A percentile compares a stretch with the other conserved stretches of the same genome.
phyloP scores from a whole-genome alignment of 2,113 vertebrate species.

The Pseudorhombus dupliciocellatus region DNA sequence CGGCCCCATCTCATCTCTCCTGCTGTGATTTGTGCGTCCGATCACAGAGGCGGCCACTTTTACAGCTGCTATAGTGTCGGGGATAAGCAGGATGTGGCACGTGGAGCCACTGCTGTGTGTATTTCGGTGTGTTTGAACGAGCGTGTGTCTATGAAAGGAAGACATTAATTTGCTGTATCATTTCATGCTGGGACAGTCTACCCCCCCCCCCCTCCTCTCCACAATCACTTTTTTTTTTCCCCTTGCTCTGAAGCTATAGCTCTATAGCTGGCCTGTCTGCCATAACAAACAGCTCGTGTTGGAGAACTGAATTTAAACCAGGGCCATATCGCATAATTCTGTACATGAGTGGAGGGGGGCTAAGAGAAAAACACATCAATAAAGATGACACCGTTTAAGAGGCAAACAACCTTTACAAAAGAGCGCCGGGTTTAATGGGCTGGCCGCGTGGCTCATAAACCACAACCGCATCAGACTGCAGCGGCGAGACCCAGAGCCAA shows the following conservation, averaged over 20 bases:
- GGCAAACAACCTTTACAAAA: constrained; percentile 87
- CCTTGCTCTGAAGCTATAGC: constrained; percentile 49
- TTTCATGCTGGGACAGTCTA: constrained; percentile 73
- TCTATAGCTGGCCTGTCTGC: constrained; percentile 65
- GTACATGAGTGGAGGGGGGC: constrained; percentile 56
- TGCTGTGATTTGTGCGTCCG: constrained; percentile 78
- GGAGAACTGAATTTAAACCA: constrained; percentile 82
- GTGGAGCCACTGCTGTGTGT: constrained; percentile 55
- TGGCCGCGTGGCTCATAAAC: constrained; percentile 76
- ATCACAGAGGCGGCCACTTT: constrained; percentile 74
- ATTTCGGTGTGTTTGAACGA: background rate
- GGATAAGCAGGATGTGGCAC: constrained; percentile 75
- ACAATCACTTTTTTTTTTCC: constrained; percentile 12
- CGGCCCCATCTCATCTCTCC: constrained; percentile 55
- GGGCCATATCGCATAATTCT: constrained; percentile 78
- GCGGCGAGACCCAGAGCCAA: constrained; percentile 32
- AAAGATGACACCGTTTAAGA: constrained; percentile 84
- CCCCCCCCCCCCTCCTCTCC: constrained; percentile 6
- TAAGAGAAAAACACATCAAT: constrained; percentile 79
- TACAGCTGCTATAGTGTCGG: constrained; percentile 73
- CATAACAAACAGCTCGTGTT: constrained; percentile 82
- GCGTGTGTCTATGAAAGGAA: constrained; percentile 65
- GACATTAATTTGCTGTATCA: constrained; percentile 83
- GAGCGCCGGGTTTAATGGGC: constrained; percentile 79
- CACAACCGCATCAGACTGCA: constrained; percentile 63